Evolutionary conservation across 2,797 vertebrate species (phyloP), one percentile per base, ranked within the genome.

Genomic region (Sebastes iracundus): DNA sequence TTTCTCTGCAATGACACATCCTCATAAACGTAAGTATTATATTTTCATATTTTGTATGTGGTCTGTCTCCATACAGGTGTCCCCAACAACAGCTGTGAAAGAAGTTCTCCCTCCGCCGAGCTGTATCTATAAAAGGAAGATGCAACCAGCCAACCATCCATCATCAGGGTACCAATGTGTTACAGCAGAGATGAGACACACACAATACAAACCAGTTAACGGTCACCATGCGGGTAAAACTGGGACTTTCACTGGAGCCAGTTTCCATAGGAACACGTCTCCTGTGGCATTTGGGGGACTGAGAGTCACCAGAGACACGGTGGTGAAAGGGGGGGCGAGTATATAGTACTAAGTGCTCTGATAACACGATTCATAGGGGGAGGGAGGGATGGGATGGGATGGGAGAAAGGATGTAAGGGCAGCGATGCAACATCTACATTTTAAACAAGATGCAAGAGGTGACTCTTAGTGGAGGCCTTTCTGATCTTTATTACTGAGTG

Each of bases 231-330:
- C 62, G 60, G 56, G 81, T 86, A 81, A 84, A 75, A 79, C 35
- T 46, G 46, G 42, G 42, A 53, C 63, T 80, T 55, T 86, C 13
- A 65, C 70, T 82, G 52, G 55, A 72, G 80, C 77, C 25, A 12
- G 90, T 94, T 90, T 82, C 93, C 92, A 90, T 92, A 84, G 92
- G 73, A 93, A 93, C 88, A 52, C 23, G 6, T 79, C 79, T 86
- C 74, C 58, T 68, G 81, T 89, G 90, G 80, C 87, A 87, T 88
- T 90, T 80, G 68, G 79, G 81, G 75, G 70, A 61, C 7, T 25
- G 58, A 83, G 64, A 80, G 72, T 78, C 78, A 81, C 56, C 65
- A 74, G 60, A 84, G 72, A 55, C 42, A 28, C 10, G 0, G 33
- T n/a, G 64, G 10, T 73, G 77, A 76, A 61, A 46, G 30, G 49